These are phyloP conservation scores for Drosophila mettleri DNA, from an alignment of 2,888 invertebrate species.

Conservation along the genomic window DNA sequence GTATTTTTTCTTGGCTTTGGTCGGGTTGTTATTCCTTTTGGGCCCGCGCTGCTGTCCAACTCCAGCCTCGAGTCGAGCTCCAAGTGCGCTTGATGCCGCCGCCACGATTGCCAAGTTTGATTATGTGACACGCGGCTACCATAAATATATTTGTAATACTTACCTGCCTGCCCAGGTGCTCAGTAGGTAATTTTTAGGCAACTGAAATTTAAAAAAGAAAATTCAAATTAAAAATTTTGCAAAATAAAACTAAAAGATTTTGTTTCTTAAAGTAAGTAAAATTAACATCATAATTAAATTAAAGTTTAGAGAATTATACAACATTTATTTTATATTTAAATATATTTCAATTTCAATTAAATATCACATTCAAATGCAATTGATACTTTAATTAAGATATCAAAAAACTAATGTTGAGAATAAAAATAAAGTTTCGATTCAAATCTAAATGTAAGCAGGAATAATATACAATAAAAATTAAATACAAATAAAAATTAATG, in stretches of 20 bases:
- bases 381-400: no score
- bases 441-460: background rate
- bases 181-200: background rate
- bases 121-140: constrained; percentile 75
- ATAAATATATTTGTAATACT: constrained; percentile 61
- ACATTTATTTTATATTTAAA: no score
- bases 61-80: constrained; percentile 15
- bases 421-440: no score
- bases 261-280: background rate
- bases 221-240: background rate
- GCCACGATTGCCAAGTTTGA: constrained; percentile 67
- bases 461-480: background rate
- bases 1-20: constrained; percentile 1
- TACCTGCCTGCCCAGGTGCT: constrained; percentile 1
- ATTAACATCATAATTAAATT: background rate
- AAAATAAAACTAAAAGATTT: no score
- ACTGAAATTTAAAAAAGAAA: background rate
- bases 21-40: constrained; percentile 28
- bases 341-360: no score
- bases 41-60: constrained; percentile 29
- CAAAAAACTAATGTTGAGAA: no score
- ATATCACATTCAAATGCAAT: no score
- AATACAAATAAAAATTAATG: background rate
- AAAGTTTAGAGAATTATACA: no score
- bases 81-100: constrained; percentile 58